Percentiles rank a stretch among this genome's conserved stretches.
Conservation (phyloP, 92 coral and sea anemone species). For the Phymanthus crucifer region DNA sequence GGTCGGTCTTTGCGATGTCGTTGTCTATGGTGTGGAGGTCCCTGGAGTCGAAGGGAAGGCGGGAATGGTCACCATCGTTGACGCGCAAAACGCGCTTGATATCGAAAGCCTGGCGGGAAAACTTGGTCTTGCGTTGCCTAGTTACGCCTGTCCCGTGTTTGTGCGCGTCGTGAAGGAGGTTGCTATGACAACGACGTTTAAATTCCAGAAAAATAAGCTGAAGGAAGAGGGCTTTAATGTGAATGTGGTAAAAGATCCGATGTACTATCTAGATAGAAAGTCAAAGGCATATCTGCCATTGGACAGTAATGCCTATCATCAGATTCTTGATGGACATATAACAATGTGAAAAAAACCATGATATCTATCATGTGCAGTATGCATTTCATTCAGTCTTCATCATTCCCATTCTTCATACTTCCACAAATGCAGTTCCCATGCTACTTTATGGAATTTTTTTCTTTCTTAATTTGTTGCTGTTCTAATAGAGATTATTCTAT, state of each 20-base stretch:
- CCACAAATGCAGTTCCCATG: no score
- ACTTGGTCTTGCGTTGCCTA: conserved; percentile 65
- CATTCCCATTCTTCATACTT: neutral
- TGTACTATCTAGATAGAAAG: conserved; percentile 70
- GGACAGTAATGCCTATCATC: conserved; percentile 55
- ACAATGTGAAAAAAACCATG: conserved; percentile 44
- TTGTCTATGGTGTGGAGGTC: conserved; percentile 85
- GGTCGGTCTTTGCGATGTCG: conserved; percentile 81
- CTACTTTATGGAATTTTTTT: no score
- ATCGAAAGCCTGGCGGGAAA: conserved; percentile 47
- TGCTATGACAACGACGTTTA: conserved; percentile 84
- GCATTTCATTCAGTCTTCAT: neutral
- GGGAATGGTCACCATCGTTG: conserved; percentile 93
- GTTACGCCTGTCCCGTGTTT: conserved; percentile 89
- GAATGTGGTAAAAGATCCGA: conserved; percentile 58
- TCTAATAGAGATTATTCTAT: no score
- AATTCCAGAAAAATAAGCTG: conserved; percentile 82
- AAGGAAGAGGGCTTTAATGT: conserved; percentile 83
- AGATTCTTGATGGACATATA: conserved; percentile 62
- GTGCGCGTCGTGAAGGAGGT: conserved; percentile 78
- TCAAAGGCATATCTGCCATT: conserved; percentile 59
- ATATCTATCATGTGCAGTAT: neutral
- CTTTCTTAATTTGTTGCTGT: no score
- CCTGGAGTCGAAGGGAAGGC: conserved; percentile 96
- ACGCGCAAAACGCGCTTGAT: conserved; percentile 64